Percentiles rank a stretch among this genome's conserved stretches.
Conservation (phyloP, 2,888 invertebrate genomes). For the Parnassius glacialis region DNA sequence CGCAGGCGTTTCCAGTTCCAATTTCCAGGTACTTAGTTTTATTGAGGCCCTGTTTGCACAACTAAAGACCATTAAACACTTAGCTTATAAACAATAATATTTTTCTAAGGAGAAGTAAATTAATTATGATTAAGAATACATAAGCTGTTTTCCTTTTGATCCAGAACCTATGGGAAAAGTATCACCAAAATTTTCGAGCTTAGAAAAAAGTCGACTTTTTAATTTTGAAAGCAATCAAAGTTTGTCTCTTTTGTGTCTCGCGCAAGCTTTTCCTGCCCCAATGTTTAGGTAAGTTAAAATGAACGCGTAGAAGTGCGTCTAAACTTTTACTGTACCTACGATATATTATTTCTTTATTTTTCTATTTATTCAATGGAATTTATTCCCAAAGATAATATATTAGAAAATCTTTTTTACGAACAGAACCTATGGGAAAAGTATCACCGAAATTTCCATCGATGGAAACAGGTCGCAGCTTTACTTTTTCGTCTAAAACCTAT, state of each 20-base stretch:
- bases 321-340: too few relatives aligned
- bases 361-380: too few relatives aligned
- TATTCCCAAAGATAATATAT: conserved; percentile 2
- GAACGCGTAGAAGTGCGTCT: too few relatives aligned
- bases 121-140: conserved; percentile 4
- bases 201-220: conserved; percentile 68
- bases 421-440: conserved; percentile 91
- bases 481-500: conserved; percentile 68
- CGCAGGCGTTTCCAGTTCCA: conserved; percentile 85
- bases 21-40: conserved; percentile 74
- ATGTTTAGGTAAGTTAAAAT: conserved; percentile 82
- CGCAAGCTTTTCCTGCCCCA: conserved; percentile 86
- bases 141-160: conserved; percentile 41
- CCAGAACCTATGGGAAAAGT: conserved; percentile 84
- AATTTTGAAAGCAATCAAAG: conserved; percentile 63
- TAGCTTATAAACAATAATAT: not conserved
- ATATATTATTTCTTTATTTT: too few relatives aligned
- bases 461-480: conserved; percentile 76
- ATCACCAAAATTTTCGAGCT: conserved; percentile 82
- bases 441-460: conserved; percentile 83
- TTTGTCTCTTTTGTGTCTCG: conserved; percentile 82
- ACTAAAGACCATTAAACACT: not conserved
- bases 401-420: conserved; percentile 46
- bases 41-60: conserved; percentile 9
- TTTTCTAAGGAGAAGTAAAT: not conserved